phyloP scores from a whole-genome alignment of 2,113 vertebrate species.

The Pterocles gutturalis region DNA sequence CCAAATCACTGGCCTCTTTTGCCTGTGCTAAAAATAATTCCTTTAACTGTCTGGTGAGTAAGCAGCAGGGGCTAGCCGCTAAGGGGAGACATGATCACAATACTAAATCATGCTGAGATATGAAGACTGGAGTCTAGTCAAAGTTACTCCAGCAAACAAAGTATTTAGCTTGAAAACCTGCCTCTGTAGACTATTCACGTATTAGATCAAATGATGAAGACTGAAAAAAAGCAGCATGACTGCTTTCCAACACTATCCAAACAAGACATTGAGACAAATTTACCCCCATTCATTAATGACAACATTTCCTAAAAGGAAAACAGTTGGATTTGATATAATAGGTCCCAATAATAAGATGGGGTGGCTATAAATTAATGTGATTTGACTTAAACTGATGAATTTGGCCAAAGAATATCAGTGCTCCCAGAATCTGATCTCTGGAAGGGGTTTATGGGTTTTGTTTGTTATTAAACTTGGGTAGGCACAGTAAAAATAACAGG shows the following conservation, averaged over 20 bases:
- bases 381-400: not conserved
- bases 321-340: not conserved
- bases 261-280: not conserved
- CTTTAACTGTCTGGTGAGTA: not conserved
- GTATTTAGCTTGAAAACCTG: not conserved
- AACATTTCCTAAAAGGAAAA: not conserved
- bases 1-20: not conserved
- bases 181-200: not conserved
- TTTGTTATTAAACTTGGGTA: constrained; percentile 39
- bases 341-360: not conserved
- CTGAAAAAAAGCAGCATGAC: not conserved
- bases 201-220: not conserved
- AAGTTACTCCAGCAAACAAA: not conserved
- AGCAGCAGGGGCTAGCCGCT: not conserved
- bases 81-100: constrained; percentile 3
- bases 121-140: not conserved
- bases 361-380: not conserved
- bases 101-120: not conserved
- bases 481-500: constrained; percentile 69
- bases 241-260: not conserved
- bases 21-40: not conserved
- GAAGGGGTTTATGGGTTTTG: not conserved
- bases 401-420: not conserved
- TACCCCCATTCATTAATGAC: not conserved
- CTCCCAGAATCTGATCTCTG: not conserved